Evolutionary conservation across 1,140 invertebrate genomes (phyloP).

Genomic region (Sipha flava): DNA sequence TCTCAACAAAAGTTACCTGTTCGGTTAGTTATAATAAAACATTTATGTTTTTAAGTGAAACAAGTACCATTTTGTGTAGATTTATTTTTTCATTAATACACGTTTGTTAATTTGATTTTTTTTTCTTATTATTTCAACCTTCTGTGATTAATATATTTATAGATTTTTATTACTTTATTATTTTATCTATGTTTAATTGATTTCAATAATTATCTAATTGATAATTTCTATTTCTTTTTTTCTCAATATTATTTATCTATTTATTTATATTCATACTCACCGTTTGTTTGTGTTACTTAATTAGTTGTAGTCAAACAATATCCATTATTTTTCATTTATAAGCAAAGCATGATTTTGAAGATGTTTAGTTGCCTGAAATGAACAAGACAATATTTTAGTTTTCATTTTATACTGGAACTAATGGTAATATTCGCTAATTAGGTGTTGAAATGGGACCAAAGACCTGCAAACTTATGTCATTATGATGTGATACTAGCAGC

Average conservation of each 20-base stretch:
- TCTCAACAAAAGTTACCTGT: constrained; percentile 46
- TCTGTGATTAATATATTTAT: background rate
- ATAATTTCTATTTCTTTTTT: background rate
- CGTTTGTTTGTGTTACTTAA: background rate
- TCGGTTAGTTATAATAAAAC: constrained; percentile 28
- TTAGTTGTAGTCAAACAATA: background rate
- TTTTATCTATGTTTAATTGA: background rate
- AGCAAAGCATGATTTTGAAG: constrained; percentile 19
- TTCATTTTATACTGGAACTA: constrained; percentile 34
- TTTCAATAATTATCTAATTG: background rate
- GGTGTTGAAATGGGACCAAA: constrained; percentile 46
- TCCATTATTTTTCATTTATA: background rate
- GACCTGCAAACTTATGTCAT: constrained; percentile 35
- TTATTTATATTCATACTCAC: background rate
- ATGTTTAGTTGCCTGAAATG: background rate
- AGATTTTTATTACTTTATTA: background rate
- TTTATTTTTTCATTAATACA: background rate
- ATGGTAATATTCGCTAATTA: constrained; percentile 42
- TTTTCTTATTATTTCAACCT: background rate
- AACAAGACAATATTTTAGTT: background rate
- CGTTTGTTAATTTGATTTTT: background rate
- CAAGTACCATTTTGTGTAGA: background rate
- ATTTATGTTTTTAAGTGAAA: constrained; percentile 2
- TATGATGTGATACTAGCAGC: constrained; percentile 68
- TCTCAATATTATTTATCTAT: no score